Evolutionary conservation across 2,888 invertebrate species (phyloP).

Genomic region (Fragum whitleyi): DNA sequence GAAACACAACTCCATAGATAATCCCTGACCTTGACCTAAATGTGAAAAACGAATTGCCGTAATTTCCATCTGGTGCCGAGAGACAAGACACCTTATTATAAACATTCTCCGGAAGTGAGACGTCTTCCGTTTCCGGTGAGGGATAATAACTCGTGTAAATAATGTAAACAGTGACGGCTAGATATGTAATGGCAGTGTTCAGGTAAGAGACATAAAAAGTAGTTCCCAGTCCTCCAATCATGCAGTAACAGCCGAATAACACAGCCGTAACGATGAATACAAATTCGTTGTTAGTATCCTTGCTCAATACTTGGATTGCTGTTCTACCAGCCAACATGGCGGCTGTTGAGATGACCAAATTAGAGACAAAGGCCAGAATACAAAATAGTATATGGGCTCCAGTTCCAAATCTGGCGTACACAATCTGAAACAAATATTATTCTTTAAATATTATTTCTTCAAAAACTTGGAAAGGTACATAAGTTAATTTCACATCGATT

Average conservation of each 20-base stretch:
- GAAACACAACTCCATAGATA: constrained; percentile 72
- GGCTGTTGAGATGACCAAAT: constrained; percentile 73
- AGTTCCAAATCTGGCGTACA: constrained; percentile 77
- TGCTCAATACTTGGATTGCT: constrained; percentile 66
- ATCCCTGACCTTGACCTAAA: constrained; percentile 74
- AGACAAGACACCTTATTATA: constrained; percentile 71
- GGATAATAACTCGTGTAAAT: constrained; percentile 67
- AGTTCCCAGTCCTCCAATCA: constrained; percentile 58
- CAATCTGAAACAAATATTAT: constrained; percentile 64
- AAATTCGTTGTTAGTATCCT: constrained; percentile 76
- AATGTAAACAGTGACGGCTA: constrained; percentile 73
- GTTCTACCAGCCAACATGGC: constrained; percentile 76
- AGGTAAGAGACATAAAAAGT: constrained; percentile 83
- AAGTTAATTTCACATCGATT: too few species aligned
- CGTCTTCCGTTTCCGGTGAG: constrained; percentile 40
- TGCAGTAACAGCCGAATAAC: constrained; percentile 78
- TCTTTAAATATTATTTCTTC: neutral
- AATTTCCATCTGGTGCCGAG: constrained; percentile 72
- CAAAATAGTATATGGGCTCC: constrained; percentile 77
- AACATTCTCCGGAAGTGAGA: constrained; percentile 65
- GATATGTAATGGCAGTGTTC: constrained; percentile 78
- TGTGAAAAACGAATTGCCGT: constrained; percentile 71
- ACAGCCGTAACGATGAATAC: constrained; percentile 76
- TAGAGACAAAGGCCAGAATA: constrained; percentile 76
- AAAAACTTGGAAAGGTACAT: neutral